A percentile compares a stretch with the other conserved stretches of the same genome.
Evolutionary conservation across 2,888 invertebrate genomes (phyloP).

Genomic region (Chymomyza fuscimana): DNA sequence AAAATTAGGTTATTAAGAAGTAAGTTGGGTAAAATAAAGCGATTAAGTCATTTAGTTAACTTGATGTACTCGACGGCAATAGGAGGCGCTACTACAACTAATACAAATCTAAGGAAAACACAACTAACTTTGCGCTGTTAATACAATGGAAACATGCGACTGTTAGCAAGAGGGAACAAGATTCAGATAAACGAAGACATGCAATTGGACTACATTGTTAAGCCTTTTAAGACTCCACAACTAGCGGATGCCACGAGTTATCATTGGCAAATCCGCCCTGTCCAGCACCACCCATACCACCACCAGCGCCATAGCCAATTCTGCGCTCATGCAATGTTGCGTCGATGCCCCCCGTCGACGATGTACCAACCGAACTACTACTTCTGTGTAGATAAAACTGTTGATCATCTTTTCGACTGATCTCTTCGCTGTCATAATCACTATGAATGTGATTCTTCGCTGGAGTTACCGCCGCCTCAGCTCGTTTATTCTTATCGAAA

Average conservation of each 20-base stretch:
- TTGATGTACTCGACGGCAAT: neutral
- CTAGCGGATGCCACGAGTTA: constrained; percentile 75
- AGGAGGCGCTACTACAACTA: neutral
- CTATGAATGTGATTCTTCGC: neutral
- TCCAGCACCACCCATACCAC: constrained; percentile 36
- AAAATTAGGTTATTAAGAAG: constrained; percentile 45
- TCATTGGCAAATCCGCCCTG: constrained; percentile 47
- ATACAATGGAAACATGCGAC: constrained; percentile 27
- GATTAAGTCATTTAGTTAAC: constrained; percentile 35
- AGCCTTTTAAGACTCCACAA: constrained; percentile 56
- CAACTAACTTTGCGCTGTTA: constrained; percentile 36
- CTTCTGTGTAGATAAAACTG: constrained; percentile 28
- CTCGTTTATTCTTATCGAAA: constrained; percentile 81
- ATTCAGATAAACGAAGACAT: neutral
- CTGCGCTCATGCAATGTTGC: constrained; percentile 62
- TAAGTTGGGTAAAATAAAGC: constrained; percentile 40
- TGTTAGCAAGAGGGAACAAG: neutral
- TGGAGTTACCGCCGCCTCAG: constrained; percentile 33
- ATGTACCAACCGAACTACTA: constrained; percentile 15
- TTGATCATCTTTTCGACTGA: constrained; percentile 46
- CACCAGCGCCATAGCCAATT: constrained; percentile 67
- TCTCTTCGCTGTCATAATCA: constrained; percentile 35
- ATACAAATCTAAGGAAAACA: constrained; percentile 21
- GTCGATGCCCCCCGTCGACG: constrained; percentile 25
- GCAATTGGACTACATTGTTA: neutral